A percentile compares a stretch with the other conserved stretches of the same genome.
Conservation (phyloP, 2,888 invertebrate species). For the Tipula lateralis region DNA sequence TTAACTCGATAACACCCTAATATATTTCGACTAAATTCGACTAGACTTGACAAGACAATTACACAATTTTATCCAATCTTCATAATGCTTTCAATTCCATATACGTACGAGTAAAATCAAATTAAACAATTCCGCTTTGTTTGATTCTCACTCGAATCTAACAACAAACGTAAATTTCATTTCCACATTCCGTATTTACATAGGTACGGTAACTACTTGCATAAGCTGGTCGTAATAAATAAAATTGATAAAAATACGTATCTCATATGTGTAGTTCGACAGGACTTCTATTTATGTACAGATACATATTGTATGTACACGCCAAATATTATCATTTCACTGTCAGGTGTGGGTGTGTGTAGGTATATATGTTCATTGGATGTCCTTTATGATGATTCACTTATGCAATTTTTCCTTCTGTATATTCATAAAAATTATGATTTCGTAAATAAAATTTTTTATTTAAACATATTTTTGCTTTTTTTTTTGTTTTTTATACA, state of each 20-base stretch:
- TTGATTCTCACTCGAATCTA: not conserved
- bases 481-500: not conserved
- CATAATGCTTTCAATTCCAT: too few species aligned
- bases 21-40: too few species aligned
- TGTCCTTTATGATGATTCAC: not conserved
- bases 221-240: not conserved
- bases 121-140: too few species aligned
- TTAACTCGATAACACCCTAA: too few species aligned
- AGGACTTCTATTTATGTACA: too few species aligned
- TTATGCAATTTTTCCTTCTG: slow-evolving; percentile 3
- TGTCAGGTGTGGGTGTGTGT: not conserved
- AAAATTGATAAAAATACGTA: not conserved
- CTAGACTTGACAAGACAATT: too few species aligned
- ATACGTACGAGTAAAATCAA: too few species aligned
- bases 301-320: not conserved
- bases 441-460: not conserved
- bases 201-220: not conserved
- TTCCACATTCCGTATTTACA: not conserved
- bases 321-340: not conserved
- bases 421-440: not conserved
- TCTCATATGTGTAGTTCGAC: not conserved
- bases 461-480: not conserved
- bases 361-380: not conserved
- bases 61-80: too few species aligned
- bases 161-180: not conserved